Evolutionary conservation across 2,113 vertebrate genomes (phyloP), one percentile per base, ranked within the genome.

Genomic region (Myodes glareolus): DNA sequence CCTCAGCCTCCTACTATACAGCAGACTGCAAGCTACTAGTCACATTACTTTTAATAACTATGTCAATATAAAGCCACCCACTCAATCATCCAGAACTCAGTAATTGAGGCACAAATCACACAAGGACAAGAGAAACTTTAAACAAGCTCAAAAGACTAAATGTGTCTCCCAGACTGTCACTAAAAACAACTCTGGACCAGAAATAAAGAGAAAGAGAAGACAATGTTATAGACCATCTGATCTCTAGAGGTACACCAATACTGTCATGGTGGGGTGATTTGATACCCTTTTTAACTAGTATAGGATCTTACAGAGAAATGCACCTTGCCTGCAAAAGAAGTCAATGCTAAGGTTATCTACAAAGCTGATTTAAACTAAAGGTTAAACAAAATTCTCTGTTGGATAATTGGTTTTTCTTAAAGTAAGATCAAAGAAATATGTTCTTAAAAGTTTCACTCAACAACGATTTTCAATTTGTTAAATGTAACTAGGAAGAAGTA

Each of bases 401-500:
- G 39, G 36, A 25, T 45, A 75, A 86, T 47, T 85, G 70, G 6
- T 39, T 50, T 88, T 73, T 80, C 19, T 58, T 27, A 21, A 67
- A 67, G 19, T 39, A 85, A 93, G 9, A 61, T 42, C 47, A 25
- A 33, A 86, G 17, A 72, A 90, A 81, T 58, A 45, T 1, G 1
- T 67, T 81, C 14, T 76, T 45, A 95, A 92, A 94, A n/a, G 23
- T 82, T 92, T 61, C 61, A 23, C 72, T 93, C 10, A 39, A 67
- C 86, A 88, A 84, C 21, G 23, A 75, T 94, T 92, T 72, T 47
- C 76, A 94, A 75, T 90, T 65, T n/a, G 42, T 73, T 73, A 36
- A 90, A 61, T 70, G 16, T 63, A 90, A 76, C 45, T 94, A 33
- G 52, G 21, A 58, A 87, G 92, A 92, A 63, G 89, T 61, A 95